Evolutionary conservation across 92 coral and sea anemone genomes (phyloP).

Genomic region (Diadumene lineata): DNA sequence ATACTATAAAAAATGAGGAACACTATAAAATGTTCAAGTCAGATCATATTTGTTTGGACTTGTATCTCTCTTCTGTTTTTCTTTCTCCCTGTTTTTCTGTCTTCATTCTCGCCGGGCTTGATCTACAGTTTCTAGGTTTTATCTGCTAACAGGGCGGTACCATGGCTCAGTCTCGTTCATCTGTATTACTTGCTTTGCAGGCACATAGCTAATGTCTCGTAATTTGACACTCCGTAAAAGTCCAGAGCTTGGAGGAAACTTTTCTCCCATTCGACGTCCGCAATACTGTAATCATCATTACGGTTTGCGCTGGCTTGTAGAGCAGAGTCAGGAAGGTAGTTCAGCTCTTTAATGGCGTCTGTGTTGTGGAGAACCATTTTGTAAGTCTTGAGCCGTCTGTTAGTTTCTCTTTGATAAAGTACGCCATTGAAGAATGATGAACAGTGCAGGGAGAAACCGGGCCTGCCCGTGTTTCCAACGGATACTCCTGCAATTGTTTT

Average conservation of each 20-base stretch:
- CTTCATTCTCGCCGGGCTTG: too few species aligned
- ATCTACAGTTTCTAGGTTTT: too few species aligned
- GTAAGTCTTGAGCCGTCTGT: conserved; percentile 31
- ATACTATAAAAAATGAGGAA: too few species aligned
- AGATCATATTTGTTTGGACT: too few species aligned
- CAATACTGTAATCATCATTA: neutral
- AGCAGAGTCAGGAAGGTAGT: conserved; percentile 47
- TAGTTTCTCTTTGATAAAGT: conserved; percentile 22
- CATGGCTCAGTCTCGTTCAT: too few species aligned
- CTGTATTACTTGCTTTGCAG: conserved; percentile 27
- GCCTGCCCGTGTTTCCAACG: conserved; percentile 16
- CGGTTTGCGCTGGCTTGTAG: conserved; percentile 15
- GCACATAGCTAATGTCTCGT: conserved; percentile 36
- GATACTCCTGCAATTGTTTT: conserved; percentile 50
- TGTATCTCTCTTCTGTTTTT: too few species aligned
- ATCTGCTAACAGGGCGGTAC: too few species aligned
- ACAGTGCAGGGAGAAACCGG: conserved; percentile 19
- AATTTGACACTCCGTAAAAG: conserved; percentile 45
- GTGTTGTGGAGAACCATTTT: conserved; percentile 49
- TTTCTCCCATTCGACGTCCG: conserved; percentile 4
- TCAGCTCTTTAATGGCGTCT: conserved; percentile 34
- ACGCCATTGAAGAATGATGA: conserved; percentile 23
- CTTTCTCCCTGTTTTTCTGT: too few species aligned
- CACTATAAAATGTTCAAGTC: too few species aligned
- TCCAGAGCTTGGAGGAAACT: conserved; percentile 43